Base-by-base conservation (phyloP, 92 coral and sea anemone species). In the Porites cylindrica region DNA sequence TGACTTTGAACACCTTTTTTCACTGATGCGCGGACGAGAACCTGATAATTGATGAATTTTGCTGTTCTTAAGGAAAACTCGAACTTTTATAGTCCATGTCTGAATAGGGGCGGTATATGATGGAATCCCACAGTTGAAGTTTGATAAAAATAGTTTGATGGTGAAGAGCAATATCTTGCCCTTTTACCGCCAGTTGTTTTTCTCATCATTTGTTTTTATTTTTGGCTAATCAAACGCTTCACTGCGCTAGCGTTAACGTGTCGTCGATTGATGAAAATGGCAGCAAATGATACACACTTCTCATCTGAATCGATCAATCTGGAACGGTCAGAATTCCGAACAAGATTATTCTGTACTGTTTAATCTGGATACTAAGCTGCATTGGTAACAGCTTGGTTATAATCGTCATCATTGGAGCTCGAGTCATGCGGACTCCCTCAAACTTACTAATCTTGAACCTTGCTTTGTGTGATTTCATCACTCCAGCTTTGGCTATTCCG, bases 401-500 rank as follows among this genome's bases (percentile, higher is more conserved):
- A 16, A 83, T 79, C 58, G 94, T 94, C 8, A 88, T 95, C 47
- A 66, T 58, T 3, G 87, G 90, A 11, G 87, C 95, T 7, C 87
- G 72, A 21, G 91, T 91, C 1, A 86, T 91, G 90, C 69, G 98
- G 26, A 86, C 92, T 20, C 81, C 90, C 20, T 91, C 96, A 8
- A 95, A 95, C 64, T 72, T 92, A 43, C 83, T 95, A 19, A 94
- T 95, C 8, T 77, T 94, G 2, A 93, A 91, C 77, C 75, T 95
- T 10, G 98, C 98, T 16, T 7, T 95, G 11, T 93, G 96, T 61
- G 98, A 95, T 82, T 85, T 95, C 26, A 32, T 93, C 8, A 70
- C 91, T 11, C 96, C 98, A 17, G 58, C 92, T 56, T 69, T 93
- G 16, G 93, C 94, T 60, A 95, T 95, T 69, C 98, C 98, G 11